These are phyloP conservation scores for Nemoura dubitans DNA, from an alignment of 2,888 invertebrate genomes.

Conservation along the genomic window DNA sequence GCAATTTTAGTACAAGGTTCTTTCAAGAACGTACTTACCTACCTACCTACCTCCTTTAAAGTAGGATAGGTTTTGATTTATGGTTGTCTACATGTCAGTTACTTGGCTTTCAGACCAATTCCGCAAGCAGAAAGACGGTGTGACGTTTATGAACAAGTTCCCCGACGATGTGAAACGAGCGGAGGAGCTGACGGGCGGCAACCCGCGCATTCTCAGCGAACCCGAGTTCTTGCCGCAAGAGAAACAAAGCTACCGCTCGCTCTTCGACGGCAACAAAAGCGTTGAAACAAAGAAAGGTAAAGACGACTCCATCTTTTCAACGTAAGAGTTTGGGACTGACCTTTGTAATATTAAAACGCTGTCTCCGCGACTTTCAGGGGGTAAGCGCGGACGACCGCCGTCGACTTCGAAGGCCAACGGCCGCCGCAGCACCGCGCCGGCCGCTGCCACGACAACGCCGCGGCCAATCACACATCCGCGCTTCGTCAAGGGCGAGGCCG, in stretches of 20 bases:
- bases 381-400: slow-evolving; percentile 47
- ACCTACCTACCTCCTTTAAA: too few relatives aligned
- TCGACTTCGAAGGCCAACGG: slow-evolving; percentile 42
- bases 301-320: too few relatives aligned
- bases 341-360: too few relatives aligned
- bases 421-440: slow-evolving; percentile 33
- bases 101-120: slow-evolving; percentile 65
- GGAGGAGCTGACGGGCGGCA: slow-evolving; percentile 76
- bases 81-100: neutral
- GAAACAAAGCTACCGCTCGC: slow-evolving; percentile 63
- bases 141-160: slow-evolving; percentile 77
- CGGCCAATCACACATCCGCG: slow-evolving; percentile 63
- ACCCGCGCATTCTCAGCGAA: slow-evolving; percentile 73
- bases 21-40: too few relatives aligned
- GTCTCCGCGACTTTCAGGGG: neutral
- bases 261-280: slow-evolving; percentile 63
- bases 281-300: slow-evolving; percentile 43
- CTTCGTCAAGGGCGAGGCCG: slow-evolving; percentile 59
- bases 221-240: slow-evolving; percentile 66
- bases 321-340: too few relatives aligned
- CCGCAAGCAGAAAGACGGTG: slow-evolving; percentile 67
- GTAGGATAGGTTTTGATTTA: neutral
- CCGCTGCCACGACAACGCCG: slow-evolving; percentile 47
- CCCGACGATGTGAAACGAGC: slow-evolving; percentile 79
- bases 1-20: neutral